Evolutionary conservation across 2,113 vertebrate genomes (phyloP).

Genomic region (Cyanoliseus patagonus): DNA sequence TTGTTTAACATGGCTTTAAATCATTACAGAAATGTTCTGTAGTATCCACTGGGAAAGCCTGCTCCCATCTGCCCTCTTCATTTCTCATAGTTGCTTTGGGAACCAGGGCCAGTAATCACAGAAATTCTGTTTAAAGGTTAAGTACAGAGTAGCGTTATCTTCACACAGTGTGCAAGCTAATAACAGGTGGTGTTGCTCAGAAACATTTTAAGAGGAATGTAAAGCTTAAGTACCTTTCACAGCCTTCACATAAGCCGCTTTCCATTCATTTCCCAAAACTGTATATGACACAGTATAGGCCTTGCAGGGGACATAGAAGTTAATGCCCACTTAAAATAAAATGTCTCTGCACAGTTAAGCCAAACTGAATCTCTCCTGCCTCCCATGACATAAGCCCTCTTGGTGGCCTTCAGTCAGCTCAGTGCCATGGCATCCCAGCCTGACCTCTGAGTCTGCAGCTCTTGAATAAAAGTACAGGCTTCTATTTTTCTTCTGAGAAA

Average conservation of each 20-base stretch:
- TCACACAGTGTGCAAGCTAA: not conserved
- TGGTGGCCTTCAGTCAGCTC: not conserved
- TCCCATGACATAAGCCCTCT: not conserved
- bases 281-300: not conserved
- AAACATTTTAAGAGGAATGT: not conserved
- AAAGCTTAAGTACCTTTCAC: not conserved
- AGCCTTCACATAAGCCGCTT: not conserved
- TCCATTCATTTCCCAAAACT: not conserved
- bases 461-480: not conserved
- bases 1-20: slow-evolving; percentile 42
- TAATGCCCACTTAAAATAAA: not conserved
- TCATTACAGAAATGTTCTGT: slow-evolving; percentile 26
- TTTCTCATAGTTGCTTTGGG: not conserved
- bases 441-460: not conserved
- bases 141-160: not conserved
- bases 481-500: not conserved
- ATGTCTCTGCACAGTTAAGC: not conserved
- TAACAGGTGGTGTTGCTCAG: not conserved
- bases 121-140: slow-evolving; percentile 31
- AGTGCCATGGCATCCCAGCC: not conserved
- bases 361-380: not conserved
- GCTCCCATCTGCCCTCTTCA: slow-evolving; percentile 23
- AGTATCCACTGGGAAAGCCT: slow-evolving; percentile 1
- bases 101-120: not conserved
- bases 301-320: not conserved